A percentile compares a stretch with the other conserved stretches of the same genome.
These are phyloP conservation scores for Chymomyza procnemis DNA, from an alignment of 2,888 invertebrate genomes.

Conservation along the genomic window DNA sequence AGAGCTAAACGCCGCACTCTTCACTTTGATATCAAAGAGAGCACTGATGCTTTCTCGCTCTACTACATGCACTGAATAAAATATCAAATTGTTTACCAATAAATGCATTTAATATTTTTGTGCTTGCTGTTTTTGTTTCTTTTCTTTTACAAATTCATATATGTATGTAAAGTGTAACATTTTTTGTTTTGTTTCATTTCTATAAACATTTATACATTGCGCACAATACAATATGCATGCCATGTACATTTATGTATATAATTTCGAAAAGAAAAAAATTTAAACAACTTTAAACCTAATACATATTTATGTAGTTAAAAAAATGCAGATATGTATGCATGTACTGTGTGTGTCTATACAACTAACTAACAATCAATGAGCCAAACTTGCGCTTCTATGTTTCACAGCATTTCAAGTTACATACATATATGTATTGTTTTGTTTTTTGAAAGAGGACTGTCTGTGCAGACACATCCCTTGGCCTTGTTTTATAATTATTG, in stretches of 20 bases:
- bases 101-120: neutral
- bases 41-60: neutral
- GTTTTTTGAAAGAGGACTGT: neutral
- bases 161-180: neutral
- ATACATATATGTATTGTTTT: neutral
- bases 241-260: neutral
- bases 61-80: neutral
- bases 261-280: conserved; percentile 37
- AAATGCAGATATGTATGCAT: conserved; percentile 14
- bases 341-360: conserved; percentile 44
- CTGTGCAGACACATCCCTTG: neutral
- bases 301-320: conserved; percentile 27
- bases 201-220: conserved; percentile 17
- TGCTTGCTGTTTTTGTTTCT: neutral
- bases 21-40: neutral
- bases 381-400: conserved; percentile 4
- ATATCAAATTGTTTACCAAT: neutral
- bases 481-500: conserved; percentile 81
- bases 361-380: conserved; percentile 14
- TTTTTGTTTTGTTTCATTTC: neutral
- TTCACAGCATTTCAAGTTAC: conserved; percentile 30
- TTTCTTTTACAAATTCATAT: neutral
- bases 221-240: conserved; percentile 15
- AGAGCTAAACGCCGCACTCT: too few species aligned
- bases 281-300: conserved; percentile 44